Evolutionary conservation across 1,140 invertebrate species (phyloP).

Genomic region (Triops cancriformis): DNA sequence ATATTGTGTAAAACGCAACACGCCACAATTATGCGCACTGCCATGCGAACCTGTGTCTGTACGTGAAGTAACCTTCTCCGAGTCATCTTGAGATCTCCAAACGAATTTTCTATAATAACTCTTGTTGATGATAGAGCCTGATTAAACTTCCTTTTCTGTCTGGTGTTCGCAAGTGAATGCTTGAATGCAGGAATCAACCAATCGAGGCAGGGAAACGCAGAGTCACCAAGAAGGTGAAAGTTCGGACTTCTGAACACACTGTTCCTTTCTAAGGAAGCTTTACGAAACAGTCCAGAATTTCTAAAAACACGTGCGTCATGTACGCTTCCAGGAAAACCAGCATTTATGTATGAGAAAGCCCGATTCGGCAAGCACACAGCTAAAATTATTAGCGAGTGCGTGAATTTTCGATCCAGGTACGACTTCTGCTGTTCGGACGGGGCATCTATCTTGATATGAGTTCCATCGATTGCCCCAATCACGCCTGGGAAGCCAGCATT

Average conservation of each 20-base stretch:
- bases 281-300: not conserved
- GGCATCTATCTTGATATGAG: not conserved
- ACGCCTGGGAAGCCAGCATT: too few relatives aligned
- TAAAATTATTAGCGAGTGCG: not conserved
- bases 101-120: conserved; percentile 10
- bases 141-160: conserved; percentile 11
- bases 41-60: not conserved
- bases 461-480: too few relatives aligned
- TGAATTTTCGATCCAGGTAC: not conserved
- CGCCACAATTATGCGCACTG: not conserved
- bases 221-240: conserved; percentile 7
- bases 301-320: too few relatives aligned
- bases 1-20: conserved; percentile 7
- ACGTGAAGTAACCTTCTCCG: not conserved
- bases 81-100: conserved; percentile 11
- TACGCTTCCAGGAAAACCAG: conserved; percentile 17
- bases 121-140: not conserved
- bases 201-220: not conserved
- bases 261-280: not conserved
- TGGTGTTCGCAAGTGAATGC: not conserved
- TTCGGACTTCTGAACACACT: not conserved
- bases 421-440: not conserved
- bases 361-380: not conserved
- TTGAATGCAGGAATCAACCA: not conserved
- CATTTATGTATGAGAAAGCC: not conserved